Conservation (phyloP, 2,797 vertebrate genomes). For the Falco cherrug region DNA sequence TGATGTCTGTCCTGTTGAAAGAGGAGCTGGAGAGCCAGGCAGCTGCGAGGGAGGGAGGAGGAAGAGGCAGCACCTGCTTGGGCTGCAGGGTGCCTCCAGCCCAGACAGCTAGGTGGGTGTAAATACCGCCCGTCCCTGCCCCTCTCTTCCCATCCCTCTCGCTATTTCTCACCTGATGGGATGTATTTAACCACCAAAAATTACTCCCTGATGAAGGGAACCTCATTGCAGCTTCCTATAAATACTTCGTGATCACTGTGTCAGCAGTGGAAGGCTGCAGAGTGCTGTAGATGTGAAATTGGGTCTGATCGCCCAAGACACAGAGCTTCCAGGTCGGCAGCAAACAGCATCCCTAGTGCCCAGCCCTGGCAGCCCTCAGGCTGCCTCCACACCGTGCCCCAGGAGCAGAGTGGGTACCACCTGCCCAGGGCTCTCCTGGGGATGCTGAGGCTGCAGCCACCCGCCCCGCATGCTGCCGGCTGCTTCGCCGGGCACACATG, state of each 20-base stretch:
- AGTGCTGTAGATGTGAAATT: not conserved
- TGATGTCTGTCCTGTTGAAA: not conserved
- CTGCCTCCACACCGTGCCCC: not conserved
- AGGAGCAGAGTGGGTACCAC: not conserved
- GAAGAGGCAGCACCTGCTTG: not conserved
- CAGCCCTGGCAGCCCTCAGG: not conserved
- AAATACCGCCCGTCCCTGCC: not conserved
- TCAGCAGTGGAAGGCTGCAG: not conserved
- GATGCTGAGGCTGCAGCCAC: not conserved
- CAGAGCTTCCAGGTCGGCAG: not conserved
- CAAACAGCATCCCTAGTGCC: not conserved
- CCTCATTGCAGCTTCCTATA: not conserved
- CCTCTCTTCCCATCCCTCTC: not conserved
- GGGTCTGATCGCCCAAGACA: not conserved
- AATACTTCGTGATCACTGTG: not conserved
- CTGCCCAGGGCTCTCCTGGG: not conserved
- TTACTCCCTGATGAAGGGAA: not conserved
- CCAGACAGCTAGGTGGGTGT: not conserved
- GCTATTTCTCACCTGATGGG: not conserved
- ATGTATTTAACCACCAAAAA: slow-evolving; percentile 26
- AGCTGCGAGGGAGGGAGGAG: not conserved
- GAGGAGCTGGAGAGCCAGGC: not conserved
- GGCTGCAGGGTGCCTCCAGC: not conserved
- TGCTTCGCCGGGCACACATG: accelerated
- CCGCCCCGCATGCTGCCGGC: not conserved